phyloP scores from a whole-genome alignment of 2,113 vertebrate genomes.

The Pyxicephalus adspersus region DNA sequence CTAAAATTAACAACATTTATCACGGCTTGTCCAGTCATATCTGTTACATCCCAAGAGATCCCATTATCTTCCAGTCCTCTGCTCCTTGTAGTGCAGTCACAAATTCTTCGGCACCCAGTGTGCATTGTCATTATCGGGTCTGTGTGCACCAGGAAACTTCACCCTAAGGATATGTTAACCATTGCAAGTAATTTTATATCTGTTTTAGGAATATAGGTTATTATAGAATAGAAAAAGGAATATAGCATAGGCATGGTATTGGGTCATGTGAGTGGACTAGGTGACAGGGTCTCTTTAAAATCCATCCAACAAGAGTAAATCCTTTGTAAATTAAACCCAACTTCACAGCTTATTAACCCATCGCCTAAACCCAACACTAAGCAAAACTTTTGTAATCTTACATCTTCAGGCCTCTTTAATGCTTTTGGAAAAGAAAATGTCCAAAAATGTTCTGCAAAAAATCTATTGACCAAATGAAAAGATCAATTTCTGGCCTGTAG shows the following conservation, averaged over 20 bases:
- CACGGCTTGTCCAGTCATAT: slow-evolving; percentile 26
- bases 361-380: background rate
- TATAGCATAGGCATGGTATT: background rate
- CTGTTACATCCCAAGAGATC: slow-evolving; percentile 37
- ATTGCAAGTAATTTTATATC: too few relatives aligned
- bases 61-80: slow-evolving; percentile 52
- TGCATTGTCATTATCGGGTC: background rate
- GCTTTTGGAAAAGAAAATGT: background rate
- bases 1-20: slow-evolving; percentile 54
- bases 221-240: background rate
- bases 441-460: background rate
- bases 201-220: too few relatives aligned
- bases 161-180: too few relatives aligned
- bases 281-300: too few relatives aligned
- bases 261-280: too few relatives aligned
- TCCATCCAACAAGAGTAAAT: too few relatives aligned
- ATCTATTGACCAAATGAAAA: slow-evolving; percentile 1
- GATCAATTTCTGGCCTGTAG: slow-evolving; percentile 2
- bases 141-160: background rate
- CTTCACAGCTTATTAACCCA: background rate
- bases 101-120: slow-evolving; percentile 6
- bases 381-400: background rate
- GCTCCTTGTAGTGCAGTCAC: slow-evolving; percentile 26
- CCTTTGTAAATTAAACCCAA: too few relatives aligned
- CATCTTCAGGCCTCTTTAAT: background rate